A percentile compares a stretch with the other conserved stretches of the same genome.
Conservation (phyloP, 2,888 invertebrate species). For the Leptura quadrifasciata region DNA sequence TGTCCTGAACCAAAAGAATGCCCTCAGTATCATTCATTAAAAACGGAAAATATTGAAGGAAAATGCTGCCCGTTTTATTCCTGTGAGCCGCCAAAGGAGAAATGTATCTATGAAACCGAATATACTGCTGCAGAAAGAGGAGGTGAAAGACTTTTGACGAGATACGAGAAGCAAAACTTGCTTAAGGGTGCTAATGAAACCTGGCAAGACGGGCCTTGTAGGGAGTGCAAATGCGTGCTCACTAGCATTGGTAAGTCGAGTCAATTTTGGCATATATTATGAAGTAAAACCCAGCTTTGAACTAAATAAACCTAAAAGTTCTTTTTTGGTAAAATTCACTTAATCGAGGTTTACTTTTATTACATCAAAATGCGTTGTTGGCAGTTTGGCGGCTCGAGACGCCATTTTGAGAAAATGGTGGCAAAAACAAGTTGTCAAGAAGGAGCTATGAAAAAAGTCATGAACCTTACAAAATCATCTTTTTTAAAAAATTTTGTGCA, state of each 20-base stretch:
- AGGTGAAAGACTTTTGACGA: conserved; percentile 74
- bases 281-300: background rate
- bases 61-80: conserved; percentile 81
- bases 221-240: conserved; percentile 73
- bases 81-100: conserved; percentile 81
- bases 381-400: too few relatives aligned
- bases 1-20: conserved; percentile 81
- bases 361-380: too few relatives aligned
- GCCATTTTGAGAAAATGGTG: too few relatives aligned
- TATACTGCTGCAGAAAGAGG: conserved; percentile 77
- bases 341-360: too few relatives aligned
- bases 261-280: background rate
- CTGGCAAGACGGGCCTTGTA: conserved; percentile 85
- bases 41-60: conserved; percentile 61
- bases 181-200: conserved; percentile 78
- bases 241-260: conserved; percentile 21
- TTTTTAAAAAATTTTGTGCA: too few relatives aligned
- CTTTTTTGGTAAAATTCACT: too few relatives aligned
- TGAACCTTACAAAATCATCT: too few relatives aligned
- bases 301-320: too few relatives aligned
- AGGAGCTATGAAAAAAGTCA: too few relatives aligned
- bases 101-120: conserved; percentile 79
- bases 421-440: too few relatives aligned
- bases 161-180: conserved; percentile 73
- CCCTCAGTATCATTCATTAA: conserved; percentile 77